Base-by-base conservation (phyloP, 2,888 invertebrate genomes). In the Unio pictorum region DNA sequence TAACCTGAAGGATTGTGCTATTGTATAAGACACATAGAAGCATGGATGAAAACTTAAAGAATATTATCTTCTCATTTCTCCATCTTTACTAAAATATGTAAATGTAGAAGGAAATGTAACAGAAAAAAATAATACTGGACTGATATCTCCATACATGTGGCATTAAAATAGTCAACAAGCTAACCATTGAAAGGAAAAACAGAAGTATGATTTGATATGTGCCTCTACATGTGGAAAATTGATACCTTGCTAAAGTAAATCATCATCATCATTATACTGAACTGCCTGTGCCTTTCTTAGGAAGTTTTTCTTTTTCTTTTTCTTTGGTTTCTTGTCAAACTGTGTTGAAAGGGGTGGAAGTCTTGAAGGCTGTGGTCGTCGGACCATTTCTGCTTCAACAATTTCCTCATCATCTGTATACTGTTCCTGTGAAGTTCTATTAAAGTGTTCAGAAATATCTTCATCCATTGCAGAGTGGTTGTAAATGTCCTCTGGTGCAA, bases 251-350 rank as follows among this genome's bases (percentile, higher is more conserved):
- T 45, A 45, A 3, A 45, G 45, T 45, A 45, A 45, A 65, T 76
- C 73, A 60, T 78, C 73, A 56, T 72, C 62, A 55, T 64, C 64
- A 55, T 63, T 58, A 61, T 65, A 28, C 5, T 69, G 68, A 15
- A 77, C 64, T 11, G 72, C 55, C 20, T 76, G 78, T 61, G 79
- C 60, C 72, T 80, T 80, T 68, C 78, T 80, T 57, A 79, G 62
- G 20, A 78, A 67, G 55, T 76, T 75, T 61, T 82, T 81, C 69
- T 82, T 82, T 64, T 82, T 82, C 77, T 82, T 82, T 59, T 78
- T 77, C 64, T 72, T 76, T 26, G 59, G n/a, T 17, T 64, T 61
- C 5, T 56, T 28, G 28, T 65, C 65, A 28, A 30, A 15, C 6
- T 63, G 65, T 45, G 69, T 26, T 54, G 68, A 28, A 11, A 78